These are phyloP conservation scores for Automeris io DNA, from an alignment of 2,888 invertebrate genomes.

Conservation along the genomic window DNA sequence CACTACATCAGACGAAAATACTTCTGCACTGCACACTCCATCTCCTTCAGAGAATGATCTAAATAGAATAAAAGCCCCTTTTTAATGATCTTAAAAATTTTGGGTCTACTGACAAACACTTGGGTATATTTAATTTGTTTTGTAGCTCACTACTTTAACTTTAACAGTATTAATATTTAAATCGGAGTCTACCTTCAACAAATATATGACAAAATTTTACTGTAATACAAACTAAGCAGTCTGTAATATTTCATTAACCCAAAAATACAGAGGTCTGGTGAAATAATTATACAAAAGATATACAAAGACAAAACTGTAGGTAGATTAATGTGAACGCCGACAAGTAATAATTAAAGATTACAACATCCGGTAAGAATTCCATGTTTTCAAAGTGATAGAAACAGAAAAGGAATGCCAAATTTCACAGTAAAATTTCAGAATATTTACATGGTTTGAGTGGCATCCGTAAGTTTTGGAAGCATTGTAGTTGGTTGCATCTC, in stretches of 20 bases:
- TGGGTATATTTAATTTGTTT: too few relatives aligned
- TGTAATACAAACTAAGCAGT: too few relatives aligned
- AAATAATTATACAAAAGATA: too few relatives aligned
- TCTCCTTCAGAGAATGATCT: slow-evolving; percentile 79
- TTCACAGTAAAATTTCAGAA: slow-evolving; percentile 17
- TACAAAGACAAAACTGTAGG: too few relatives aligned
- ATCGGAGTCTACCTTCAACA: too few relatives aligned
- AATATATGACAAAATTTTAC: too few relatives aligned
- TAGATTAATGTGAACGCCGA: not conserved
- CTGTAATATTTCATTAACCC: too few relatives aligned
- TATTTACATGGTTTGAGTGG: slow-evolving; percentile 71
- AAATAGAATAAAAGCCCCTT: slow-evolving; percentile 21
- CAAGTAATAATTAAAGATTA: not conserved
- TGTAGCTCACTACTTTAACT: too few relatives aligned
- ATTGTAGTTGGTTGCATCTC: slow-evolving; percentile 60
- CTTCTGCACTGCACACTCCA: slow-evolving; percentile 74
- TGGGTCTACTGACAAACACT: too few relatives aligned
- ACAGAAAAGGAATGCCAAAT: slow-evolving; percentile 11
- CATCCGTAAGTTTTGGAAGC: slow-evolving; percentile 62
- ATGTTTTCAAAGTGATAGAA: slow-evolving; percentile 9
- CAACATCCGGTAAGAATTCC: not conserved
- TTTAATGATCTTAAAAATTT: too few relatives aligned
- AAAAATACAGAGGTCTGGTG: too few relatives aligned
- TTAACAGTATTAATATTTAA: too few relatives aligned
- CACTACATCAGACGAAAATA: slow-evolving; percentile 79